phyloP scores from a whole-genome alignment of 1,140 invertebrate genomes.

The Trichogramma pretiosum region DNA sequence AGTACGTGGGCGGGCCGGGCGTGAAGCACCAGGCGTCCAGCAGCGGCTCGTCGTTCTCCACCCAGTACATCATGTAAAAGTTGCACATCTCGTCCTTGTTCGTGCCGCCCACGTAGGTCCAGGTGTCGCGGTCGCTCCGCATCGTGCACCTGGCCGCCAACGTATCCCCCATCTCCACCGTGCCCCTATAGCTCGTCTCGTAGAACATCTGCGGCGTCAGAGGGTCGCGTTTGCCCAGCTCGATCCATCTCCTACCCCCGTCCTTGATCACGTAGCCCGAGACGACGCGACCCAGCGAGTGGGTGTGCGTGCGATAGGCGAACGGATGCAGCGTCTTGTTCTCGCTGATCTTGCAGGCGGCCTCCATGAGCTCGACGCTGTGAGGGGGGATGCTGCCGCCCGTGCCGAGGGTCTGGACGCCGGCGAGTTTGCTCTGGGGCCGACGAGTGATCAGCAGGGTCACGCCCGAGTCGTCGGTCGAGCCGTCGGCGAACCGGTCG shows the following conservation, averaged over 20 bases:
- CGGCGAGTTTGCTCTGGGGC: constrained; percentile 69
- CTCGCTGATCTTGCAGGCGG: constrained; percentile 71
- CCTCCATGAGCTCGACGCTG: constrained; percentile 75
- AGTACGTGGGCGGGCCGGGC: constrained; percentile 69
- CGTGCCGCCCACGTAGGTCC: constrained; percentile 72
- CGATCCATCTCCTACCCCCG: constrained; percentile 63
- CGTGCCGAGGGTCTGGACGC: constrained; percentile 79
- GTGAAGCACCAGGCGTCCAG: constrained; percentile 80
- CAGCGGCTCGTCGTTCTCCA: constrained; percentile 69
- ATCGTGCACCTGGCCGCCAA: constrained; percentile 88
- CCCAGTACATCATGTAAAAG: constrained; percentile 98
- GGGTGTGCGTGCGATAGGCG: constrained; percentile 91
- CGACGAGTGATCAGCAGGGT: constrained; percentile 67
- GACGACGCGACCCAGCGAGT: constrained; percentile 77
- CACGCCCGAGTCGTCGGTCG: constrained; percentile 73
- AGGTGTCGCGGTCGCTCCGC: constrained; percentile 57
- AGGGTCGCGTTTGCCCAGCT: constrained; percentile 87
- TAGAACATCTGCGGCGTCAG: constrained; percentile 95
- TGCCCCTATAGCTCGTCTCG: constrained; percentile 57
- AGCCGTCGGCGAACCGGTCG: constrained; percentile 63
- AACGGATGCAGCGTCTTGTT: constrained; percentile 85
- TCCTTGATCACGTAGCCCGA: constrained; percentile 72
- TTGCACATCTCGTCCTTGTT: constrained; percentile 99
- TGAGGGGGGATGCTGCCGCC: constrained; percentile 65
- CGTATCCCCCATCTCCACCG: constrained; percentile 62